phyloP scores from a whole-genome alignment of 2,888 invertebrate genomes.

The Mactromeris polynyma region DNA sequence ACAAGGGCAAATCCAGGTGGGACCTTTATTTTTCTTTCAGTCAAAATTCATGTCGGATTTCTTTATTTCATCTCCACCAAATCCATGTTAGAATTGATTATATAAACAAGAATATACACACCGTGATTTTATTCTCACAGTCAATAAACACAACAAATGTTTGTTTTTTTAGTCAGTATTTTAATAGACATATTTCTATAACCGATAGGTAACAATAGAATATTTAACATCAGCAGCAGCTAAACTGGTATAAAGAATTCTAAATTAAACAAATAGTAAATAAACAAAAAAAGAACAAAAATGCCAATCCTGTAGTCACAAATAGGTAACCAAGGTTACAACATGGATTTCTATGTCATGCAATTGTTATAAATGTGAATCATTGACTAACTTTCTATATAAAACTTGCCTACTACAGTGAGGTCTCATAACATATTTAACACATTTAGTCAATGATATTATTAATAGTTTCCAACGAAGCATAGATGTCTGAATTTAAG shows the following conservation, averaged over 20 bases:
- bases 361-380: neutral
- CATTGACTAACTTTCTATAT: neutral
- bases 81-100: too few species aligned
- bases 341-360: slow-evolving; percentile 14
- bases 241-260: slow-evolving; percentile 47
- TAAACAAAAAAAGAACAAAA: slow-evolving; percentile 47
- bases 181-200: slow-evolving; percentile 75
- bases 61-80: too few species aligned
- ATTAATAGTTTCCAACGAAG: too few species aligned
- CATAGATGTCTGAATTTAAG: neutral
- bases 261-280: slow-evolving; percentile 45
- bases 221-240: slow-evolving; percentile 63
- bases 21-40: too few species aligned
- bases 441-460: neutral
- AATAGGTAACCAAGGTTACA: slow-evolving; percentile 24
- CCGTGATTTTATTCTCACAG: neutral
- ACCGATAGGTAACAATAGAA: slow-evolving; percentile 68
- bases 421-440: neutral
- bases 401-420: neutral
- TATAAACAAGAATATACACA: too few species aligned
- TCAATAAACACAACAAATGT: neutral
- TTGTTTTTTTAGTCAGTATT: slow-evolving; percentile 47
- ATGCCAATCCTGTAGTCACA: slow-evolving; percentile 3
- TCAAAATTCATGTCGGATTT: too few species aligned
- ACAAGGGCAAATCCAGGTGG: too few species aligned